A percentile compares a stretch with the other conserved stretches of the same genome.
Conservation (phyloP, 2,113 vertebrate genomes). For the Globicephala melas region DNA sequence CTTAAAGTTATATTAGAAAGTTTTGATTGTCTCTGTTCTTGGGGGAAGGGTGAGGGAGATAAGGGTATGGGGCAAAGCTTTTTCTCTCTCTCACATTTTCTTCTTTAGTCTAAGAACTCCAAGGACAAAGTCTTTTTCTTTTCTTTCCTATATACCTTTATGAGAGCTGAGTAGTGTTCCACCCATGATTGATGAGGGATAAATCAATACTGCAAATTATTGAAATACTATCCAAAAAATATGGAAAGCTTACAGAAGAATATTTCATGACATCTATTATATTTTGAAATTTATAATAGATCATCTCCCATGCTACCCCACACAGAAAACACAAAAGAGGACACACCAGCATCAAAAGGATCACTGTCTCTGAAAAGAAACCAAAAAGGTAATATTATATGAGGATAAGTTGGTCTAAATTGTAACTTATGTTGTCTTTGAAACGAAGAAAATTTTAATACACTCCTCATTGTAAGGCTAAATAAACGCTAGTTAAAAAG, state of each 20-base stretch:
- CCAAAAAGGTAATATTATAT: conserved; percentile 61
- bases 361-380: conserved; percentile 65
- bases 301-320: background rate
- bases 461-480: conserved; percentile 78
- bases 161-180: background rate
- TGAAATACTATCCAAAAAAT: background rate
- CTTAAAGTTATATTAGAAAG: background rate
- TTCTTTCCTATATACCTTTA: background rate
- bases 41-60: background rate
- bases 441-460: conserved; percentile 76
- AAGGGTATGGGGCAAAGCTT: background rate
- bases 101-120: background rate
- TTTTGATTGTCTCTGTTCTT: background rate
- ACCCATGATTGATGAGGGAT: background rate
- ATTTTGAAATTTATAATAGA: background rate
- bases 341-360: background rate
- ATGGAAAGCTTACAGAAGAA: background rate
- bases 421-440: conserved; percentile 72
- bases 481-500: conserved; percentile 79
- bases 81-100: background rate
- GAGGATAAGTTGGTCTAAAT: conserved; percentile 67
- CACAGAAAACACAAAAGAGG: background rate
- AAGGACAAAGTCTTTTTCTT: background rate
- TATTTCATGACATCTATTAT: background rate
- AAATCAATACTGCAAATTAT: background rate